Conservation (phyloP, 2,888 invertebrate genomes). For the Fragum sueziense region DNA sequence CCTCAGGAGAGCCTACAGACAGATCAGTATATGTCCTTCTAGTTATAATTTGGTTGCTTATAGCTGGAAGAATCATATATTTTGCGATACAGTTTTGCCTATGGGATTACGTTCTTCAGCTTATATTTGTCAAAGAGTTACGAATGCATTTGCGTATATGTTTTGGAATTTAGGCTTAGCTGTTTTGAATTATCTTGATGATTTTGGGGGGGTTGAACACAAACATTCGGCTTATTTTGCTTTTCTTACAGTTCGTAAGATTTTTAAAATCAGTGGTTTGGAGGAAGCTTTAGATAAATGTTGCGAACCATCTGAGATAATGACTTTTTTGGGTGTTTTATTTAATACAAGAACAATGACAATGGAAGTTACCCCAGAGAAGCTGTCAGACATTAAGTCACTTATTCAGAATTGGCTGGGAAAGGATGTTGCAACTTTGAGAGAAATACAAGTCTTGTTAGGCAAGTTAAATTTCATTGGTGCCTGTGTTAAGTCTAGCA, state of each 20-base stretch:
- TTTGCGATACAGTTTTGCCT: background rate
- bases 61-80: background rate
- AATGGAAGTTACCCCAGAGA: background rate
- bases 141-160: too few relatives aligned
- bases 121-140: background rate
- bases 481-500: constrained; percentile 45
- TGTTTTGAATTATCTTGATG: too few relatives aligned
- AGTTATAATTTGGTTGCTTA: background rate
- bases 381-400: background rate
- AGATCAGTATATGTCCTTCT: background rate
- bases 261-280: background rate
- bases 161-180: too few relatives aligned
- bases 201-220: background rate
- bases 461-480: constrained; percentile 42
- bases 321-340: background rate
- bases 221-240: background rate
- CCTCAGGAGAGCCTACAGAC: background rate
- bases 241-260: background rate
- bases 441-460: constrained; percentile 30
- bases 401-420: constrained; percentile 4
- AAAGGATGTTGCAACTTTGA: constrained; percentile 16
- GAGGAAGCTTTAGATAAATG: constrained; percentile 3
- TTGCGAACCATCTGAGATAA: background rate
- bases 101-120: background rate
- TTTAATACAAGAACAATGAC: background rate